Evolutionary conservation across 2,113 vertebrate genomes (phyloP).

Genomic region (Polypterus senegalus): DNA sequence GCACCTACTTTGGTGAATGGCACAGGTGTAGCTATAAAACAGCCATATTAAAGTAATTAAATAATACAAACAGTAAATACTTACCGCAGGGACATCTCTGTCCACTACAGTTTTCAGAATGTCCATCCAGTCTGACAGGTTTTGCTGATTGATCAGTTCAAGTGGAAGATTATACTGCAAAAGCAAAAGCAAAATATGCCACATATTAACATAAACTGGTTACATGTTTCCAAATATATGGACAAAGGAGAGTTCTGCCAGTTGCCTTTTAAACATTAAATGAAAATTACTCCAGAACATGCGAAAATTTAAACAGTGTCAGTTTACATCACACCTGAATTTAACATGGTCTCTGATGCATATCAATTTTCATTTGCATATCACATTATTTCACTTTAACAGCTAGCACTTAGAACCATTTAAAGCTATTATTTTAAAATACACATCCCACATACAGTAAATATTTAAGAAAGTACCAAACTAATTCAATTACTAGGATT

Average conservation of each 20-base stretch:
- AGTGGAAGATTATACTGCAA: conserved; percentile 84
- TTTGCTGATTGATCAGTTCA: conserved; percentile 96
- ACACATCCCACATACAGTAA: background rate
- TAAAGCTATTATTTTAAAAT: background rate
- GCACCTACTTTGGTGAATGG: no score
- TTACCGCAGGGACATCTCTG: conserved; percentile 88
- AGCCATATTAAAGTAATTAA: no score
- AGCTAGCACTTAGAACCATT: background rate
- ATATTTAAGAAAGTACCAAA: background rate
- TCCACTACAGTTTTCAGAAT: conserved; percentile 93
- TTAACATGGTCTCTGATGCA: background rate
- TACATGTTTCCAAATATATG: conserved; percentile 3
- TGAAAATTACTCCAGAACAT: no score
- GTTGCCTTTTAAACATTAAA: no score
- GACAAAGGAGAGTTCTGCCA: background rate
- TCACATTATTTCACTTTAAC: background rate
- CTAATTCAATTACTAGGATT: no score
- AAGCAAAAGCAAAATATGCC: conserved; percentile 7
- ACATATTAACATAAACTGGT: conserved; percentile 3
- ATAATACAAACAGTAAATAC: conserved; percentile 18
- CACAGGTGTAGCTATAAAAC: background rate
- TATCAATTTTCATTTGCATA: background rate
- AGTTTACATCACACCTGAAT: background rate
- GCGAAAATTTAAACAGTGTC: no score
- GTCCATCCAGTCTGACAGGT: conserved; percentile 93